Percentiles rank a stretch among this genome's conserved stretches.
These are phyloP conservation scores for Lithophane ornitopus DNA, from an alignment of 2,888 invertebrate genomes.

Conservation along the genomic window DNA sequence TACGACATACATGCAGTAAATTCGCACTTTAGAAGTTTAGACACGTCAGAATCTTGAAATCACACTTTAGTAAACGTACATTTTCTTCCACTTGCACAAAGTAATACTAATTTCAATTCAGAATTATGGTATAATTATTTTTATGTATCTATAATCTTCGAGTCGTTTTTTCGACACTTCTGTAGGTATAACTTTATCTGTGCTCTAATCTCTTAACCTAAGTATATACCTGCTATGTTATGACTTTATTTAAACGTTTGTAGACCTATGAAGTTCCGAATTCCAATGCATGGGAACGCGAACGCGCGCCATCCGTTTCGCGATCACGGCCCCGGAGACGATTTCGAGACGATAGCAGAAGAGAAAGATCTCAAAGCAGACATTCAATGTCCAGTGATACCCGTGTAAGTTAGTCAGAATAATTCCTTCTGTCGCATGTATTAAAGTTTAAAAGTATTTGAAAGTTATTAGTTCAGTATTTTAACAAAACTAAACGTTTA, in stretches of 20 bases:
- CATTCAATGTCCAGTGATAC: conserved; percentile 93
- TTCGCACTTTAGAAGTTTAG: neutral
- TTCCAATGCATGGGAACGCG: conserved; percentile 78
- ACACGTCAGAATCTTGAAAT: neutral
- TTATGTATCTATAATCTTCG: neutral
- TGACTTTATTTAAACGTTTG: conserved; percentile 19
- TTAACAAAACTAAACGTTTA: conserved; percentile 8
- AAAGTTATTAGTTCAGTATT: neutral
- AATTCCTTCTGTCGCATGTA: neutral
- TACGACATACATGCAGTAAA: neutral
- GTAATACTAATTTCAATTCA: neutral
- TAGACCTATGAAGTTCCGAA: conserved; percentile 88
- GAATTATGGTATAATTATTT: neutral
- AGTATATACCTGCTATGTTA: neutral
- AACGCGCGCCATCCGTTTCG: conserved; percentile 78
- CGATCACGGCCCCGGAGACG: conserved; percentile 82
- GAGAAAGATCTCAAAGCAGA: conserved; percentile 92
- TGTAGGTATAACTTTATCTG: too few relatives aligned
- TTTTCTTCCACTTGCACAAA: neutral
- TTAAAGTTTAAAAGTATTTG: neutral
- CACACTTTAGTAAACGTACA: neutral
- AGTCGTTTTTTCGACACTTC: neutral
- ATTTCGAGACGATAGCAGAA: conserved; percentile 82
- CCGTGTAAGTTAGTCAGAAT: conserved; percentile 84
- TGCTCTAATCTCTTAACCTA: neutral